A percentile compares a stretch with the other conserved stretches of the same genome.
Evolutionary conservation across 1,140 invertebrate genomes (phyloP).

Genomic region (Tenebrio molitor): DNA sequence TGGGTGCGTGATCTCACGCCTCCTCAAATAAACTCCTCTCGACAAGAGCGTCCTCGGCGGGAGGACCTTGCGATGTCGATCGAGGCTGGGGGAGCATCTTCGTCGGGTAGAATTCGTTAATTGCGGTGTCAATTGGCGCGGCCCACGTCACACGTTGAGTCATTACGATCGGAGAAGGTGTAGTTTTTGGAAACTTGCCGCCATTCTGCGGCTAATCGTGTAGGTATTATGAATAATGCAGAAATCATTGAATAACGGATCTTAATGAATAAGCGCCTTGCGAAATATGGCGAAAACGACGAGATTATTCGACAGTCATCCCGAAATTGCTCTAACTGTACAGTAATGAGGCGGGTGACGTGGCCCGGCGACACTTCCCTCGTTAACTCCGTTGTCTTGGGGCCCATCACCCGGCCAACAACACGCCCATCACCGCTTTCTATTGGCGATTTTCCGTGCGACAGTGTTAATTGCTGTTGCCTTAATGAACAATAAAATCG

Average conservation of each 20-base stretch:
- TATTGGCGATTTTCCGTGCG: constrained; percentile 11
- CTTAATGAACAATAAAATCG: constrained; percentile 12
- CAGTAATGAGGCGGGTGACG: background rate
- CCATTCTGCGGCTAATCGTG: constrained; percentile 13
- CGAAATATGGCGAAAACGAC: constrained; percentile 17
- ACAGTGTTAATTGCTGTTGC: background rate
- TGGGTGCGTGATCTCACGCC: constrained; percentile 18
- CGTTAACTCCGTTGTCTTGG: no score
- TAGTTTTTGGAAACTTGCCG: constrained; percentile 42
- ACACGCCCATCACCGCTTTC: constrained; percentile 11
- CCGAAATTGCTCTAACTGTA: constrained; percentile 15
- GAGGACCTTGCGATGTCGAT: background rate
- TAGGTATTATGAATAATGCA: constrained; percentile 41
- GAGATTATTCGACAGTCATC: constrained; percentile 4
- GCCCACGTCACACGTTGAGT: constrained; percentile 20
- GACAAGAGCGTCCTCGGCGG: background rate
- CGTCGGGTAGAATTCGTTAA: no score
- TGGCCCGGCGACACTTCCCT: background rate
- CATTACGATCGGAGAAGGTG: constrained; percentile 27
- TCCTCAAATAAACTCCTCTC: background rate
- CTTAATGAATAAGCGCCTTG: constrained; percentile 19
- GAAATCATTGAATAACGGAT: constrained; percentile 30
- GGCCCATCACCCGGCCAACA: background rate
- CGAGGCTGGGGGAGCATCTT: background rate
- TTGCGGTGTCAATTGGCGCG: constrained; percentile 2